Percentiles rank a stretch among this genome's conserved stretches.
These are phyloP conservation scores for Zingel zingel DNA, from an alignment of 2,113 vertebrate genomes.

Conservation along the genomic window DNA sequence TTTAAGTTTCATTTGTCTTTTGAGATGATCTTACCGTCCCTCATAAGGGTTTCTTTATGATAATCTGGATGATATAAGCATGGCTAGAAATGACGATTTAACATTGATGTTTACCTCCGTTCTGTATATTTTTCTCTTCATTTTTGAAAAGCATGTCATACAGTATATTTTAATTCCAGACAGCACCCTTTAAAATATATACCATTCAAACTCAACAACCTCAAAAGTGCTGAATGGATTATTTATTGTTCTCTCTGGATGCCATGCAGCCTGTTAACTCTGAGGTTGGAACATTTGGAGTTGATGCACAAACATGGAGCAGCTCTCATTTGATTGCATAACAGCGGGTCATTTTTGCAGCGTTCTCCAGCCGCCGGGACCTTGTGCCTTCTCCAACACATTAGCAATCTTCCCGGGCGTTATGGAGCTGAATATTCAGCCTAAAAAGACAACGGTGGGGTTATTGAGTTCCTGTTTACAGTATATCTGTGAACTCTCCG, in stretches of 20 bases:
- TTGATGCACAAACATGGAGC: not conserved
- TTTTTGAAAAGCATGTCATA: not conserved
- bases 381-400: slow-evolving; percentile 23
- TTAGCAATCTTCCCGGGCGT: slow-evolving; percentile 35
- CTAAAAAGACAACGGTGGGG: not conserved
- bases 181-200: not conserved
- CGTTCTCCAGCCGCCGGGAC: not conserved
- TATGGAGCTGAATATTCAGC: slow-evolving; percentile 34
- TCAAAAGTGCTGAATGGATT: not conserved
- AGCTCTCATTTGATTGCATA: slow-evolving; percentile 40
- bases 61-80: not conserved
- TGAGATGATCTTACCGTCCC: not conserved
- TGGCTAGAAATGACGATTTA: not conserved
- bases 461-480: slow-evolving; percentile 38
- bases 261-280: not conserved
- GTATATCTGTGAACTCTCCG: slow-evolving; percentile 14
- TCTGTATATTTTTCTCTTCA: not conserved
- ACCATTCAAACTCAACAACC: too few species aligned
- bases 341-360: slow-evolving; percentile 20
- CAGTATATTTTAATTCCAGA: not conserved
- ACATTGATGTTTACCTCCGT: not conserved
- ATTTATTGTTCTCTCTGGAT: not conserved
- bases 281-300: slow-evolving; percentile 1
- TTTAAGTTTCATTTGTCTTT: not conserved
- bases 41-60: not conserved